A percentile compares a stretch with the other conserved stretches of the same genome.
These are phyloP conservation scores for Sphaerolaimus hirsutus DNA, from an alignment of 2,888 invertebrate genomes.

Conservation along the genomic window DNA sequence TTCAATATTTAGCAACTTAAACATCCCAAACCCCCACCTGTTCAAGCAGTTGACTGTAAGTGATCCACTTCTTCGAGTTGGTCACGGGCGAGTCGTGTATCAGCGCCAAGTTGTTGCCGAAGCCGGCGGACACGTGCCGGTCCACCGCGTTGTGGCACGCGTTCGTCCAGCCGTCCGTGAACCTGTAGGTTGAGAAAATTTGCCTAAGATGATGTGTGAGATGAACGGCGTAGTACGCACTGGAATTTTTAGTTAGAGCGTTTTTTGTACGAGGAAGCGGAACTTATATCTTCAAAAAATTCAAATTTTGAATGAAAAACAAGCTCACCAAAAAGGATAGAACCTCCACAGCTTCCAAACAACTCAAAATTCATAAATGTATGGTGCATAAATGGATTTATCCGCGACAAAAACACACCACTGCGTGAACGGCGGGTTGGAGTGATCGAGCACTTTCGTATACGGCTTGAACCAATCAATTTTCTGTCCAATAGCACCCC, in stretches of 20 bases:
- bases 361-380: no score
- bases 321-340: no score
- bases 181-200: constrained; percentile 35
- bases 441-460: constrained; percentile 56
- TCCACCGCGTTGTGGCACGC: constrained; percentile 79
- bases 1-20: background rate
- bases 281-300: no score
- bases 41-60: constrained; percentile 53
- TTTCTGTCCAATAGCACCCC: constrained; percentile 50
- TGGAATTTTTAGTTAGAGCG: background rate
- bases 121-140: constrained; percentile 53
- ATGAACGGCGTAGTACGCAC: background rate
- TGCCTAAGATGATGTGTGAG: background rate
- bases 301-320: no score
- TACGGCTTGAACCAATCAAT: constrained; percentile 62
- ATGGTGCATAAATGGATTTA: no score
- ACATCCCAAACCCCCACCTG: constrained; percentile 35
- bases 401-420: constrained; percentile 40
- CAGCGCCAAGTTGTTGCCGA: constrained; percentile 50
- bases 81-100: constrained; percentile 75
- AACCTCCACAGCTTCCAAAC: no score
- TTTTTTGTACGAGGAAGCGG: no score
- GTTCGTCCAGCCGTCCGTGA: constrained; percentile 65
- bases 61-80: constrained; percentile 46
- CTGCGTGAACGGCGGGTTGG: constrained; percentile 59